Base-by-base conservation (phyloP, 2,113 vertebrate species). In the Ciconia boyciana region DNA sequence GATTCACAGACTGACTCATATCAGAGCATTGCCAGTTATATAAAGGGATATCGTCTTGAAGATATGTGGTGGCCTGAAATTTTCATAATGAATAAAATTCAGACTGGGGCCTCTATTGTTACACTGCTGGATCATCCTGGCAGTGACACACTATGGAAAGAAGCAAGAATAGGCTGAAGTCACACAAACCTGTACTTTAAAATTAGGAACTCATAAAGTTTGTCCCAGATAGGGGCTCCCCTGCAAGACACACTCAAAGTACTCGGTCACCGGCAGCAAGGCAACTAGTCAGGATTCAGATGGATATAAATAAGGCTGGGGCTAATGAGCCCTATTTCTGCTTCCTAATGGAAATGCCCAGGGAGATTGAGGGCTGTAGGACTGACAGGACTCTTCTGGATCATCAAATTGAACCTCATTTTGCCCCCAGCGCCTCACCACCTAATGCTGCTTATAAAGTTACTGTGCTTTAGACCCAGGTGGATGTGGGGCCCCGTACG, bases 401-500 rank as follows among this genome's bases (percentile, higher is more conserved):
- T 88, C 24, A 83, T 17, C 36, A 65, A 48, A 85, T 34, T 0
- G 4, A 66, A 36, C 24, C 26, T 78, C 13, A 16, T 88, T 82
- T 85, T 39, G 19, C 26, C 34, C 28, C 13, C 41, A 52, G 55
- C 3, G 3, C 19, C 51, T 55, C 36, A 39, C 22, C 11, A 25
- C 19, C 12, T 12, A 41, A 12, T 11, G 2, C 39, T 64, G 68
- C 43, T 55, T 21, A 16, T 16, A 31, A n/a, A 83, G 64, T 31
- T 46, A 18, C 49, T 18, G 21, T 26, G 14, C 68, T 39, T 64
- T 36, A 49, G 55, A 19, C 16, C 3, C 29, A 24, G 32, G n/a
- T 17, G 22, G n/a, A 32, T 16, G 44, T 9, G 3, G 36, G 52
- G 16, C 13, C 10, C 20, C 1, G 0, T 3, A 2, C 0, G 0